Base-by-base conservation (phyloP, 2,888 invertebrate species). In the Megaustenia siamemsis region DNA sequence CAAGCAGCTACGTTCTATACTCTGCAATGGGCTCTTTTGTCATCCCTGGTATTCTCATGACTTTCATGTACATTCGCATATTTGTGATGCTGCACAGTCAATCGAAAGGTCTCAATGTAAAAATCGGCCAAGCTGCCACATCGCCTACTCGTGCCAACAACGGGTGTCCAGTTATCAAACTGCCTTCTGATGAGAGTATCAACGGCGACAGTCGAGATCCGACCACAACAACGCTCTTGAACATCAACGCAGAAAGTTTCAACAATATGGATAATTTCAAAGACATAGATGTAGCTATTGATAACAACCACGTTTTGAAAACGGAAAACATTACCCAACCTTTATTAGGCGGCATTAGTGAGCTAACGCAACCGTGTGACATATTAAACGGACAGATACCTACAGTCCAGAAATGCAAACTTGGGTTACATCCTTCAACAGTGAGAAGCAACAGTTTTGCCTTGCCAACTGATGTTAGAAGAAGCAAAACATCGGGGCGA, bases 1-100 rank as follows among this genome's bases (percentile, higher is more conserved):
- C 91, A 10, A 89, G 91, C 63, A 92, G 93, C 77, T 94, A 93
- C 83, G 94, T 94, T 12, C 88, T 94, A 6, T 94, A 94, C 88
- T 94, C 94, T 1, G 93, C 94, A 5, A 90, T 92, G 86, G 93
- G 94, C 8, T 94, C 94, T 1, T 94, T 94, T 87, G 92, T 93
- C 80, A 91, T 94, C 32, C 94, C 94, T 8, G 90, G 93, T 68
- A 88, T 92, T 76, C 89, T 94, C 66, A 94, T 94, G 90, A 88
- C 93, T 5, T 92, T 93, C 84, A 88, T 94, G 45, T 94, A 94
- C 86, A 90, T 93, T 8, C 90, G 92, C 77, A 94, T 94, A 80
- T 94, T 94, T 87, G 88, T 89, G 35, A 93, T 93, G 40, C 88
- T 94, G 12, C 90, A 91, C 82, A 90, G 90, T 84, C 89, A 93